Evolutionary conservation across 2,888 invertebrate species (phyloP).

Genomic region (Chloromyia formosa): DNA sequence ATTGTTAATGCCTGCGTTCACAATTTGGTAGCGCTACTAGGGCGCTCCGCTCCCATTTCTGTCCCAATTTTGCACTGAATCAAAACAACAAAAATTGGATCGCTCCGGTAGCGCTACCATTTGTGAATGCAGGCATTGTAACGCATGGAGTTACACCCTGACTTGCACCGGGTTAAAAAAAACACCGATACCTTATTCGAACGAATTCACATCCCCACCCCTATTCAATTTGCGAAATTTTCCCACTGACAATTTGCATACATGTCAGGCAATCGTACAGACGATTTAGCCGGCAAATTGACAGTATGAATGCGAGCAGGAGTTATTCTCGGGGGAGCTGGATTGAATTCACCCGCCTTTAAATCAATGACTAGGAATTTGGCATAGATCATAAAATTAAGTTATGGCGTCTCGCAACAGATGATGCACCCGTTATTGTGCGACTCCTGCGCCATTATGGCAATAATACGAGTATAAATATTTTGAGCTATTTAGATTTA

Average conservation of each 20-base stretch:
- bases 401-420: conserved; percentile 47
- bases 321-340: conserved; percentile 1
- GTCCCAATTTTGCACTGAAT: too few relatives aligned
- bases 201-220: not conserved
- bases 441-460: not conserved
- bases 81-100: too few relatives aligned
- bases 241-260: conserved; percentile 47
- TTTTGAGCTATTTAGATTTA: conserved; percentile 30
- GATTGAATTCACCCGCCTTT: not conserved
- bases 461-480: conserved; percentile 35
- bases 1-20: too few relatives aligned
- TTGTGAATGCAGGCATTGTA: too few relatives aligned
- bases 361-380: conserved; percentile 47
- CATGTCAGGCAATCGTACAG: conserved; percentile 47
- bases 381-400: conserved; percentile 50
- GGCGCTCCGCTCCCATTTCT: too few relatives aligned
- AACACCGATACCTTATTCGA: too few relatives aligned
- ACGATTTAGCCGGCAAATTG: conserved; percentile 36
- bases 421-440: conserved; percentile 46
- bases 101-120: too few relatives aligned
- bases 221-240: not conserved
- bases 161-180: too few relatives aligned
- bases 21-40: too few relatives aligned
- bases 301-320: not conserved
- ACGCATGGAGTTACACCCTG: too few relatives aligned